Base-by-base conservation (phyloP, 2,797 vertebrate species). In the Malurus splendens region DNA sequence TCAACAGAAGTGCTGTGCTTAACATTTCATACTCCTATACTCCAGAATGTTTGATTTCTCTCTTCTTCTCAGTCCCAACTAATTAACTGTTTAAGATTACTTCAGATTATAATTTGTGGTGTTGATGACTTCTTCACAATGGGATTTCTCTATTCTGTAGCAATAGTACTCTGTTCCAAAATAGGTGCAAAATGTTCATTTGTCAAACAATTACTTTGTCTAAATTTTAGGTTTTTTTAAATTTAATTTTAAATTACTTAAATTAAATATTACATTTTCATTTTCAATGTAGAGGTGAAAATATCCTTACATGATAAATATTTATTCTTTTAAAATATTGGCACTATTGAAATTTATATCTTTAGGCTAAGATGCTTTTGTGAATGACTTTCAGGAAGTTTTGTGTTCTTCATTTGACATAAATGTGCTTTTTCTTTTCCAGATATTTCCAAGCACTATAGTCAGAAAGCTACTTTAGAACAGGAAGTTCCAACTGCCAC, bases 361-460 rank as follows among this genome's bases (percentile, higher is more conserved):
- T 79, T 47, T 74, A 48, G 36, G 13, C 10, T 41, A 41, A 84
- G 10, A 18, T 9, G 8, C 7, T 62, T 62, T 52, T 25, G 33
- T 66, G 36, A 84, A 22, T 45, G 30, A 60, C 50, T 67, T 76
- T 6, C 4, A 17, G 20, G 25, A 78, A 20, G 13, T 39, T 30
- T 23, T 77, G 23, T 45, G 4, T 82, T 14, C 1, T 5, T 60
- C 32, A 72, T 54, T 74, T 57, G 27, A 9, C n/a, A 28, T 61
- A 60, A 67, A 56, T 45, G 5, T 68, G 22, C 39, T 55, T 23
- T 88, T 92, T 42, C 73, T 60, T 89, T 90, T 95, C 57, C 95
- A 99, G 99, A 98, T 93, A 98, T 99, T 96, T 99, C 98, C 54
- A 98, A 98, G 95, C 98, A 99, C 96, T 99, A 99, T 95, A 99